A percentile compares a stretch with the other conserved stretches of the same genome.
phyloP scores from a whole-genome alignment of 2,113 vertebrate genomes.

The Oncorhynchus keta region DNA sequence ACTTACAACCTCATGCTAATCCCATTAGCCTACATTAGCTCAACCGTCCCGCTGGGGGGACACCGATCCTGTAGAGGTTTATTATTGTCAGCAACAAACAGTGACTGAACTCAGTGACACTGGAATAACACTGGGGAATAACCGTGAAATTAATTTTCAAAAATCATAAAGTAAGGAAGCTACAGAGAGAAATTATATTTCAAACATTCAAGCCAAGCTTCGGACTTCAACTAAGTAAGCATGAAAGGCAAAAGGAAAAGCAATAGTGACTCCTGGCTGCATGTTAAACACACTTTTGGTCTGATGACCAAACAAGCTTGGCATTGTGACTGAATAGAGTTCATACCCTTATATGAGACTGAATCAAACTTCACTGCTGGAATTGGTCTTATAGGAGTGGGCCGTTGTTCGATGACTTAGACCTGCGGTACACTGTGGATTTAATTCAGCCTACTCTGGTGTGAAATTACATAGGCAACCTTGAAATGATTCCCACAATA shows the following conservation, averaged over 20 bases:
- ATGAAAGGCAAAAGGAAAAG: conserved; percentile 35
- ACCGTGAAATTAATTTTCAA: conserved; percentile 32
- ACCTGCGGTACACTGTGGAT: conserved; percentile 56
- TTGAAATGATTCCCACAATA: conserved; percentile 72
- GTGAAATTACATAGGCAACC: conserved; percentile 73
- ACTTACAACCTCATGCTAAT: too few species aligned
- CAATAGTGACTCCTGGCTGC: not conserved
- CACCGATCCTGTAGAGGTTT: too few species aligned
- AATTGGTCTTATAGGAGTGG: conserved; percentile 45
- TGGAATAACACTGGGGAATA: not conserved
- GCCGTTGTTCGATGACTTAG: conserved; percentile 51
- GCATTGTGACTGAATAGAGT: conserved; percentile 35
- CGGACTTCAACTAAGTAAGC: conserved; percentile 36
- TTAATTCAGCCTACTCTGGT: conserved; percentile 60
- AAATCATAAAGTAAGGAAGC: not conserved
- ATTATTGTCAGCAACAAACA: conserved; percentile 9
- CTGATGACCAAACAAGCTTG: conserved; percentile 33
- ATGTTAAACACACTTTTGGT: conserved; percentile 25
- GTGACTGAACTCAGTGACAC: not conserved
- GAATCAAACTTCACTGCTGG: not conserved
- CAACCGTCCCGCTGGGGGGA: too few species aligned
- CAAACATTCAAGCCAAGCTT: conserved; percentile 26
- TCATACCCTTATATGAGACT: conserved; percentile 14
- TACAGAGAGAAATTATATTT: conserved; percentile 32
- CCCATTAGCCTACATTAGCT: too few species aligned